phyloP scores from a whole-genome alignment of 2,113 vertebrate genomes.

The Phyllopteryx taeniolatus region DNA sequence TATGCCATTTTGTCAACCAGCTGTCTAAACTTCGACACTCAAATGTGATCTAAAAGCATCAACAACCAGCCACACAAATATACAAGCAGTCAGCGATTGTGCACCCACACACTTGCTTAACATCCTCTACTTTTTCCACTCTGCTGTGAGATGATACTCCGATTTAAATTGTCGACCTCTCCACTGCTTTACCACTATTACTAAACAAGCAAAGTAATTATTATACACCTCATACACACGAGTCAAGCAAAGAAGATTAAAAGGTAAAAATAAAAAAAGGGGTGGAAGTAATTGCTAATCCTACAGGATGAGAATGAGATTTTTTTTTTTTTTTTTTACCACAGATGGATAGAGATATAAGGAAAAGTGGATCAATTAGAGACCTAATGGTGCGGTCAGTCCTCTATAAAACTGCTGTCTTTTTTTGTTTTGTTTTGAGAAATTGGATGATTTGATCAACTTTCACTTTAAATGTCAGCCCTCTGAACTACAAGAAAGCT shows the following conservation, averaged over 20 bases:
- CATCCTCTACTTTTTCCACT: constrained; percentile 7
- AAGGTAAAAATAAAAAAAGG: constrained; percentile 4
- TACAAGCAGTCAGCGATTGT: neutral
- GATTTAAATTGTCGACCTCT: constrained; percentile 42
- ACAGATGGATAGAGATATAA: constrained; percentile 8
- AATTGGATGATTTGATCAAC: constrained; percentile 17
- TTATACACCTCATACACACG: constrained; percentile 16
- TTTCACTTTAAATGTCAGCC: constrained; percentile 20
- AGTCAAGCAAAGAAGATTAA: neutral
- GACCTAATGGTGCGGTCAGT: constrained; percentile 10
- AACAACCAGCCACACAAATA: neutral
- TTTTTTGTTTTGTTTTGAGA: constrained; percentile 3
- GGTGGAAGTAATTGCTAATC: constrained; percentile 22
- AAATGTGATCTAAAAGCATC: neutral
- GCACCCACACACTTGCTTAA: neutral
- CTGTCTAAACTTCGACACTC: neutral
- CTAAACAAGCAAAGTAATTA: constrained; percentile 40
- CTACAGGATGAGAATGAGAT: constrained; percentile 14
- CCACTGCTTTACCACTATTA: constrained; percentile 38
- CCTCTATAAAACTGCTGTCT: constrained; percentile 12
- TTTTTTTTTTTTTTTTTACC: neutral
- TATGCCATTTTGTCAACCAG: neutral
- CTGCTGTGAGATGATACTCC: constrained; percentile 39
- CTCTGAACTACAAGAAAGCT: constrained; percentile 1
- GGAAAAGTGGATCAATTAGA: constrained; percentile 12